Evolutionary conservation across 1,140 invertebrate genomes (phyloP), one percentile per base, ranked within the genome.

Genomic region (Achroia grisella): DNA sequence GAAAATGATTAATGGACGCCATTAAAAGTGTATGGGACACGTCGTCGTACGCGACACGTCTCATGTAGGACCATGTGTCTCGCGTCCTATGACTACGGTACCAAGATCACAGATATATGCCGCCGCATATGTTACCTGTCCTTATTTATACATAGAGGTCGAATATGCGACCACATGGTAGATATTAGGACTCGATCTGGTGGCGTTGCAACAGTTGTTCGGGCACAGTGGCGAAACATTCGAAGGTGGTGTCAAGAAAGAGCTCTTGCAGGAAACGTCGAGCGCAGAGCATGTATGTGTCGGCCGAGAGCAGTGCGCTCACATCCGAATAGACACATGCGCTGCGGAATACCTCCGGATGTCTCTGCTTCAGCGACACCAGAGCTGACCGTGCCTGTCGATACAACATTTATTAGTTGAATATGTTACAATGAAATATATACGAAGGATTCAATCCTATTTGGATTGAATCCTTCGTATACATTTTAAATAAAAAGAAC

Each of bases 291-390:
- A 96, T 90, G 71, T 97, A 97, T 13, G 92, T 92, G 70, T 92
- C 93, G 27, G 89, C 89, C 0, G 92, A 90, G 28, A 98, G 80
- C 37, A 95, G 87, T 47, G 90, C 90, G 71, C 94, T 93, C 4
- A 98, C 92, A 79, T 98, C 97, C 1, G 95, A 97, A 82, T 97
- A 99, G 4, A 98, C 89, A 80, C 97, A 98, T 46, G 95, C 84
- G 67, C 97, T 95, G 79, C 95, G 90, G 71, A 96, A 97, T 45
- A 91, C 86, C 28, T 92, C 89, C 0, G 96, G 92, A 83, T 94
- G 92, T 39, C 92, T 90, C 76, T 98, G 96, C 66, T 97, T 97
- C 52, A 98, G 81, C 60, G 94, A 89, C 8, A 95, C 74, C 39
- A 95, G 76, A 8, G 89, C 86, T 58, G 92, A 29, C 87, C 87